These are phyloP conservation scores for Elaphurus davidianus DNA, from an alignment of 2,113 vertebrate genomes.

Conservation along the genomic window DNA sequence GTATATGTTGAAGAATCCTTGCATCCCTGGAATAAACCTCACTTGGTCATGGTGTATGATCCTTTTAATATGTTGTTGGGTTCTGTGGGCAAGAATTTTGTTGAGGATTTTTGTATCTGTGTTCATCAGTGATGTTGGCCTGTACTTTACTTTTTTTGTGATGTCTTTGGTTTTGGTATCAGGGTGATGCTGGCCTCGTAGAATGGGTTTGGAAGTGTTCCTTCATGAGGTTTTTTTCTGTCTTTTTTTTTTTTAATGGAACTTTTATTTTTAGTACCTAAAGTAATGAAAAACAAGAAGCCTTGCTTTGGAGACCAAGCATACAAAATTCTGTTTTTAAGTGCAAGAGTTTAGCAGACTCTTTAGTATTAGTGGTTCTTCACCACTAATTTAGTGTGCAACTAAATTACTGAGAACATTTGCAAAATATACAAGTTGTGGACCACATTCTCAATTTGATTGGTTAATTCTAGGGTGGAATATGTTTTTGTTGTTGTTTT, in stretches of 20 bases:
- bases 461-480: neutral
- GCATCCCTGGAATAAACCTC: neutral
- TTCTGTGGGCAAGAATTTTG: neutral
- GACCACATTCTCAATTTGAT: neutral
- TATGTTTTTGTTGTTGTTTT: neutral
- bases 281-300: neutral
- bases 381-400: neutral
- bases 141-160: neutral
- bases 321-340: neutral
- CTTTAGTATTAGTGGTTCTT: conserved; percentile 11
- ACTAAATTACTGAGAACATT: neutral
- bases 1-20: neutral
- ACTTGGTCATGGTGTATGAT: neutral
- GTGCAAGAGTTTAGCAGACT: neutral
- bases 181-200: neutral
- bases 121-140: neutral
- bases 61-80: neutral
- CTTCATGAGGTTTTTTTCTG: neutral
- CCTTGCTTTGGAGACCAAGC: neutral
- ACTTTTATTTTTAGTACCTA: neutral
- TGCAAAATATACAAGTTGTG: neutral
- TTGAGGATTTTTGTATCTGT: neutral
- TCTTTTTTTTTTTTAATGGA: neutral
- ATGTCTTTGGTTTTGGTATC: neutral
- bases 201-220: neutral